phyloP scores from a whole-genome alignment of 2,797 vertebrate genomes.

The Apogon talboti region DNA sequence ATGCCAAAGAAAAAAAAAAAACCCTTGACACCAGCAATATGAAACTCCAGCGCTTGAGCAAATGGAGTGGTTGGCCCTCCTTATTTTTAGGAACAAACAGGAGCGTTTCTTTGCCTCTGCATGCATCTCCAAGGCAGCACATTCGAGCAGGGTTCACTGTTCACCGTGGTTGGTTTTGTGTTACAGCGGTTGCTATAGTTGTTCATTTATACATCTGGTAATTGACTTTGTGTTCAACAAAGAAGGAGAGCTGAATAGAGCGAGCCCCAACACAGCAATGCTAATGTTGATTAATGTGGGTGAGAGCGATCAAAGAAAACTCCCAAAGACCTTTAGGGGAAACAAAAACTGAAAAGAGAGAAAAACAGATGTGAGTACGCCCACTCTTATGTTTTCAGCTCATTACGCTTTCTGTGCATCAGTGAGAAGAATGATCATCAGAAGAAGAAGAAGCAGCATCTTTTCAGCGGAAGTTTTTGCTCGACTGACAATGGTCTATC shows the following conservation, averaged over 20 bases:
- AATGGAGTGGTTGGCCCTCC: constrained; percentile 29
- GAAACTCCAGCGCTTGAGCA: constrained; percentile 35
- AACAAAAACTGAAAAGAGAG: constrained; percentile 46
- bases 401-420: constrained; percentile 45
- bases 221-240: constrained; percentile 66
- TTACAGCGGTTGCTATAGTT: constrained; percentile 38
- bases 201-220: constrained; percentile 53
- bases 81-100: constrained; percentile 69
- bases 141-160: constrained; percentile 2
- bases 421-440: constrained; percentile 33
- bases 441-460: constrained; percentile 27
- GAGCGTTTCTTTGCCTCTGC: constrained; percentile 18
- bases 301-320: constrained; percentile 60
- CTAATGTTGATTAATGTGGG: constrained; percentile 73
- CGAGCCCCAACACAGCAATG: constrained; percentile 29
- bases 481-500: constrained; percentile 21
- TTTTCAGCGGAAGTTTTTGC: constrained; percentile 41
- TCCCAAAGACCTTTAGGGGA: constrained; percentile 53
- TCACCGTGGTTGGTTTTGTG: constrained; percentile 9
- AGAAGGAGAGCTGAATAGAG: constrained; percentile 39
- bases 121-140: constrained; percentile 28
- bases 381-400: constrained; percentile 63
- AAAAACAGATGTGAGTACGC: constrained; percentile 61
- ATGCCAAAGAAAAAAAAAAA: constrained; percentile 30
- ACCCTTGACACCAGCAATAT: constrained; percentile 48